phyloP scores from a whole-genome alignment of 2,113 vertebrate genomes.

The Notarius quadriscutis region DNA sequence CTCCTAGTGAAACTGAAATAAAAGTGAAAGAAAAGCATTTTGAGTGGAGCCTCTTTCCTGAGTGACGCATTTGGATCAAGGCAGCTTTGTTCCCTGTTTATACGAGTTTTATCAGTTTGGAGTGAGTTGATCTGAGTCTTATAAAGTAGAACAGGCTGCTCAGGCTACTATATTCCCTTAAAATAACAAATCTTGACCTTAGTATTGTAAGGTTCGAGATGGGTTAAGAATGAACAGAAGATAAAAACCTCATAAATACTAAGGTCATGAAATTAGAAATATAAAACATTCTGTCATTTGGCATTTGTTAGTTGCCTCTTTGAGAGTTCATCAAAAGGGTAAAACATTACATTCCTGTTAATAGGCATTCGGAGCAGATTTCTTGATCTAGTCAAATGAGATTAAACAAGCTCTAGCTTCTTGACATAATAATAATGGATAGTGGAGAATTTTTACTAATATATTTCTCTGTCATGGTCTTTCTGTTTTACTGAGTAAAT shows the following conservation, averaged over 20 bases:
- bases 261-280: slow-evolving; percentile 70
- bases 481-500: background rate
- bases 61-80: slow-evolving; percentile 56
- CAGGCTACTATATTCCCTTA: slow-evolving; percentile 54
- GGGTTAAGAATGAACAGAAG: background rate
- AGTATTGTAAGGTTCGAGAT: background rate
- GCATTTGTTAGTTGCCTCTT: slow-evolving; percentile 58
- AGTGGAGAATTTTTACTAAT: background rate
- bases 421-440: background rate
- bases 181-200: background rate
- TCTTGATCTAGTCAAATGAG: background rate
- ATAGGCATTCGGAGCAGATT: slow-evolving; percentile 37
- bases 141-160: slow-evolving; percentile 71
- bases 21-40: slow-evolving; percentile 15
- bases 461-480: slow-evolving; percentile 1
- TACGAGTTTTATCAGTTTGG: slow-evolving; percentile 56
- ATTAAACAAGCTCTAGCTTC: slow-evolving; percentile 16
- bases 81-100: slow-evolving; percentile 71
- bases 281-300: slow-evolving; percentile 72
- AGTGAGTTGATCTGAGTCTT: slow-evolving; percentile 63
- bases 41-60: slow-evolving; percentile 52
- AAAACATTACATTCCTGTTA: slow-evolving; percentile 63
- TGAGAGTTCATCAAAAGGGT: slow-evolving; percentile 66
- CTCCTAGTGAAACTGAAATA: slow-evolving; percentile 9
- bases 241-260: background rate